Conservation (phyloP, 2,113 vertebrate species). For the Cygnus buccinator region DNA sequence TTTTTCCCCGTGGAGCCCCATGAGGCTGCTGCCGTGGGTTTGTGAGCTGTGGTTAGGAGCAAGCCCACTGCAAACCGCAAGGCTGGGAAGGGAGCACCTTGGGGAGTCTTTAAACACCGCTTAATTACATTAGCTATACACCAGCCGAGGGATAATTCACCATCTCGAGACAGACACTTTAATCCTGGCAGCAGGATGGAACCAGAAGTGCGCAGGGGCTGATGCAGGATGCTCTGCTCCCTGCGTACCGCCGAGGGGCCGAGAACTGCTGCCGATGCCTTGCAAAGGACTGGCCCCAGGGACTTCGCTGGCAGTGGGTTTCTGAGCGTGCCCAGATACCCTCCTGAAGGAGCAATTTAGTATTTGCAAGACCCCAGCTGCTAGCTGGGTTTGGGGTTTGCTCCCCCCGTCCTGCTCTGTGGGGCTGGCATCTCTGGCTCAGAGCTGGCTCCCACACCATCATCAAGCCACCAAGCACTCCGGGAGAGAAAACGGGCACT, state of each 20-base stretch:
- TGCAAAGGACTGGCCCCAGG: background rate
- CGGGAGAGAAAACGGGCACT: background rate
- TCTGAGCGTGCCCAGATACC: background rate
- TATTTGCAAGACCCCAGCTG: background rate
- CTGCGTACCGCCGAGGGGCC: fast-evolving
- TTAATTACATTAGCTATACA: slow-evolving; percentile 56
- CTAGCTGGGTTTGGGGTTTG: background rate
- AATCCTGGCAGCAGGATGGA: background rate
- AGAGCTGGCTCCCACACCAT: background rate
- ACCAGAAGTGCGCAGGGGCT: background rate
- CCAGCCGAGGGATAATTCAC: slow-evolving; percentile 46
- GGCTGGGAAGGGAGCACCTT: slow-evolving; percentile 2
- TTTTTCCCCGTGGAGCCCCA: background rate
- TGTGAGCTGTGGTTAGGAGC: background rate
- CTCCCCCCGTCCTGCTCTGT: background rate
- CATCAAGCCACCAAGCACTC: background rate
- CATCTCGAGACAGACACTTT: slow-evolving; percentile 26
- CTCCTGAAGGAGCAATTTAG: background rate
- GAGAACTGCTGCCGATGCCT: background rate
- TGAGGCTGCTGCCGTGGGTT: background rate
- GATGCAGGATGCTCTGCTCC: background rate
- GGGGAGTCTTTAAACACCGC: slow-evolving; percentile 49
- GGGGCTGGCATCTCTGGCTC: background rate
- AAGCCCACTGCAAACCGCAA: background rate
- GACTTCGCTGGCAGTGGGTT: background rate